These are phyloP conservation scores for Melanostigma gelatinosum DNA, from an alignment of 2,113 vertebrate species.

Conservation along the genomic window DNA sequence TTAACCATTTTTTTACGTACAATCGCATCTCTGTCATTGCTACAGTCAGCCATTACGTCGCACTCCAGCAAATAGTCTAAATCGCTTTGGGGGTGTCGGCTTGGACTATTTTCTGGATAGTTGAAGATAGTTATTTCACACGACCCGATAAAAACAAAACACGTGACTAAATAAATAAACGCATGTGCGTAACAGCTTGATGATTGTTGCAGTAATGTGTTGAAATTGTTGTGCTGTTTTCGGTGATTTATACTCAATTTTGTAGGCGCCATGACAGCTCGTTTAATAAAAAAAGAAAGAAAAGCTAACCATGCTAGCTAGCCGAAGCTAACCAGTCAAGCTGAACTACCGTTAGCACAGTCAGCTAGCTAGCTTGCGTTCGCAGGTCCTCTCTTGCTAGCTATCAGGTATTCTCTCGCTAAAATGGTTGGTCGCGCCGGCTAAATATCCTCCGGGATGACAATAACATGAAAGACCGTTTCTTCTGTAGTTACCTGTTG, in stretches of 20 bases:
- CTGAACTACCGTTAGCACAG: constrained; percentile 54
- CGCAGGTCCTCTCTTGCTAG: constrained; percentile 50
- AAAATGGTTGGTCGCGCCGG: constrained; percentile 69
- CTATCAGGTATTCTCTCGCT: constrained; percentile 15
- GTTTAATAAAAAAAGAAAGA: constrained; percentile 16
- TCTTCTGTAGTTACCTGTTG: constrained; percentile 62
- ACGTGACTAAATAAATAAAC: background rate
- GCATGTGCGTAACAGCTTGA: accelerated
- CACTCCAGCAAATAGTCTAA: constrained; percentile 71
- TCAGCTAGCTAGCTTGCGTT: constrained; percentile 27
- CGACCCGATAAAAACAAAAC: no score
- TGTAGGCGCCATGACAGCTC: constrained; percentile 76
- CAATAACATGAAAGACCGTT: constrained; percentile 15
- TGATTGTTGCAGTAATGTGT: background rate
- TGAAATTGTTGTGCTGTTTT: constrained; percentile 10
- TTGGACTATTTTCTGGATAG: no score
- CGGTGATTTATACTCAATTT: constrained; percentile 3
- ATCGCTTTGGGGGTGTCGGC: constrained; percentile 24
- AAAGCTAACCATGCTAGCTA: constrained; percentile 62
- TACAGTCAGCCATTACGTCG: constrained; percentile 70
- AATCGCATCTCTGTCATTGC: constrained; percentile 54
- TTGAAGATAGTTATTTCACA: no score
- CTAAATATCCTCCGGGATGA: background rate
- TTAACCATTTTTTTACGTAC: background rate
- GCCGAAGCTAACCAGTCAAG: constrained; percentile 58